These are phyloP conservation scores for Oxytorus armatus DNA, from an alignment of 2,888 invertebrate genomes.

Conservation along the genomic window DNA sequence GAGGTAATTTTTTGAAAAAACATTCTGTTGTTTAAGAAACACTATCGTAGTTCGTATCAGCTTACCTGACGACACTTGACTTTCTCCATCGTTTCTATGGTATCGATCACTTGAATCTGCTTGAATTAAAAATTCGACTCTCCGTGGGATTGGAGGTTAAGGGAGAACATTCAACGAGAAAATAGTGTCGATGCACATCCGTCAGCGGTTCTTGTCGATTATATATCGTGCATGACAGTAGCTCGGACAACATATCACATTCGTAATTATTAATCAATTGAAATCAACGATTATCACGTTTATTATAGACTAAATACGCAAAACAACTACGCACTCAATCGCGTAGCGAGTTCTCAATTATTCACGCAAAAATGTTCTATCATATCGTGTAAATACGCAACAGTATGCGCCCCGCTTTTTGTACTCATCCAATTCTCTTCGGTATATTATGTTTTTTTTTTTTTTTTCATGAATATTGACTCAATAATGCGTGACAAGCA, in stretches of 20 bases:
- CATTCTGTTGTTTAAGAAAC: too few relatives aligned
- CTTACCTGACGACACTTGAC: constrained; percentile 56
- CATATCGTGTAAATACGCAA: background rate
- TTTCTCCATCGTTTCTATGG: constrained; percentile 30
- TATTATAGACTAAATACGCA: background rate
- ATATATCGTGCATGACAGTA: background rate
- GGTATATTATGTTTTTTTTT: too few relatives aligned
- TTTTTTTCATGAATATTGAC: background rate
- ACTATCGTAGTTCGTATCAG: background rate
- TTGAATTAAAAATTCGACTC: constrained; percentile 1
- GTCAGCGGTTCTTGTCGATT: background rate
- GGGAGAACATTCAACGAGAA: background rate
- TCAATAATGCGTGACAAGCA: constrained; percentile 1
- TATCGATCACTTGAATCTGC: background rate
- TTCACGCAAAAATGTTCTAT: background rate
- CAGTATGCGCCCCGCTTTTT: too few relatives aligned
- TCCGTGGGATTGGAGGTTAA: constrained; percentile 3
- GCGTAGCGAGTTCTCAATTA: background rate
- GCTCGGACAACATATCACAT: constrained; percentile 26
- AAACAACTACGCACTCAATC: constrained; percentile 17
- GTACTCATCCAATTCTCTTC: too few relatives aligned
- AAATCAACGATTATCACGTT: background rate
- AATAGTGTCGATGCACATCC: constrained; percentile 4
- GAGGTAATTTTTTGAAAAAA: too few relatives aligned
- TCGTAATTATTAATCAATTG: constrained; percentile 11